phyloP scores from a whole-genome alignment of 2,888 invertebrate species.

The Eilema caniola region DNA sequence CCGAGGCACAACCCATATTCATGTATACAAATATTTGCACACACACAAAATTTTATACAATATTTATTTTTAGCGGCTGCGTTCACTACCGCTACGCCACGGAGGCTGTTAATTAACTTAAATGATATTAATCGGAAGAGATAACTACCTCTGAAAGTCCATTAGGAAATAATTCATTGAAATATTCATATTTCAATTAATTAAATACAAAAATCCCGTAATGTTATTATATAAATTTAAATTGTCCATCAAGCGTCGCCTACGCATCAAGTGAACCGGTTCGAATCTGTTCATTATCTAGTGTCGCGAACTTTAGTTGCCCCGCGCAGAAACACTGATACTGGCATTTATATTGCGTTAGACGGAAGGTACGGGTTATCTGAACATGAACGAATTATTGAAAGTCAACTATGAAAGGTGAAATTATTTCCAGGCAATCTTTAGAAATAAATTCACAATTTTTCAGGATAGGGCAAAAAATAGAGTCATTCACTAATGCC shows the following conservation, averaged over 20 bases:
- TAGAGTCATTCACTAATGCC: neutral
- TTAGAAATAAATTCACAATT: no score
- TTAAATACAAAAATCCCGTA: neutral
- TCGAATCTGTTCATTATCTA: slow-evolving; percentile 37
- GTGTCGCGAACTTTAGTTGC: slow-evolving; percentile 33
- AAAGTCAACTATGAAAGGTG: neutral
- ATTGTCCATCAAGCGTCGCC: neutral
- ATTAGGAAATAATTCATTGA: neutral
- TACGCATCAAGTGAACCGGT: slow-evolving; percentile 32
- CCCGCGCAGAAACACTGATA: slow-evolving; percentile 46
- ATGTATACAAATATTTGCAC: no score
- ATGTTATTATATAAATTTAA: neutral
- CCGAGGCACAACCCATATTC: no score
- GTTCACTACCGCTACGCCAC: no score
- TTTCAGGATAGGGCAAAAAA: neutral
- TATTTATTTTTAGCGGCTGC: no score
- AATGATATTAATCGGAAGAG: neutral
- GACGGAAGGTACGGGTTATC: slow-evolving; percentile 29
- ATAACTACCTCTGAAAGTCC: neutral
- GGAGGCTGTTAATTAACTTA: neutral
- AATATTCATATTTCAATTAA: neutral
- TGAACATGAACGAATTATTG: neutral
- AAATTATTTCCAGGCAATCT: neutral
- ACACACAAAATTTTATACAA: no score
- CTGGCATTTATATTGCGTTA: slow-evolving; percentile 28